Percentiles rank a stretch among this genome's conserved stretches.
phyloP scores from a whole-genome alignment of 2,888 invertebrate species.

The Pandemis corylana region DNA sequence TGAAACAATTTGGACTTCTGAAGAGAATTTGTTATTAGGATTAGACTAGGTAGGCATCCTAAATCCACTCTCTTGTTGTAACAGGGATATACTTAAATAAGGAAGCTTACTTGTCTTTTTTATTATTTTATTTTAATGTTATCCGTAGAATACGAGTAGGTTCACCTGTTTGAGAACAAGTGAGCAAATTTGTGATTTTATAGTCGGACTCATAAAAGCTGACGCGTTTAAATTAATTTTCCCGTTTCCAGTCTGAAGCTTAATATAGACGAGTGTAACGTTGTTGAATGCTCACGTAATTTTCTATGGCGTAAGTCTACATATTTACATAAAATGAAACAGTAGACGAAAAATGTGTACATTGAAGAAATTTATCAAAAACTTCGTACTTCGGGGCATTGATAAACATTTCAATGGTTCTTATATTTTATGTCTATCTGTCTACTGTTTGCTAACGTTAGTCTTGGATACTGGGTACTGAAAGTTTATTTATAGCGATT shows the following conservation, averaged over 20 bases:
- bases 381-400: no score
- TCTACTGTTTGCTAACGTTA: no score
- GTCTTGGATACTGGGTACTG: no score
- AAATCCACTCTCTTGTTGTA: not conserved
- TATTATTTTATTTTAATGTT: not conserved
- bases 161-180: not conserved
- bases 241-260: constrained; percentile 1
- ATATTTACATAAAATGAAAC: no score
- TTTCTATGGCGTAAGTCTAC: not conserved
- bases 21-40: constrained; percentile 1
- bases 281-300: not conserved
- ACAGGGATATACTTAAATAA: not conserved
- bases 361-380: no score
- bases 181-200: not conserved
- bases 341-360: no score
- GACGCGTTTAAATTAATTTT: constrained; percentile 7
- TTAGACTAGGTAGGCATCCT: not conserved
- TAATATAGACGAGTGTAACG: not conserved
- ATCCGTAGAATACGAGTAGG: not conserved
- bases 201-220: not conserved
- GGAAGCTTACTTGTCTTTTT: not conserved
- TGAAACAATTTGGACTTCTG: constrained; percentile 1
- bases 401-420: no score
- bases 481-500: no score
- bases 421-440: no score